Percentiles rank a stretch among this genome's conserved stretches.
Conservation (phyloP, 92 coral and sea anemone species). For the Phenganax subtilis region DNA sequence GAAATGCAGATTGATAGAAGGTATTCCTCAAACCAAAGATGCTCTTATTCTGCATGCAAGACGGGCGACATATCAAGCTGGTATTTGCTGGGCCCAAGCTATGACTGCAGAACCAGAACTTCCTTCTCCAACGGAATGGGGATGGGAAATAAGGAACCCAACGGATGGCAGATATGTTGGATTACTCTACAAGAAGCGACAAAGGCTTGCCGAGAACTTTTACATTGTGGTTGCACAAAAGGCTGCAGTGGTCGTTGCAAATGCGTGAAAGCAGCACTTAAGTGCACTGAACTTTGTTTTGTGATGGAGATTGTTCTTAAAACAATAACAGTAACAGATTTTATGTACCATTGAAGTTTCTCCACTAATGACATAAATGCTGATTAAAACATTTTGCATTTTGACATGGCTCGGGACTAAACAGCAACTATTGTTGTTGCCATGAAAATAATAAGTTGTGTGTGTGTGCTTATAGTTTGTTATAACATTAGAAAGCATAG, state of each 20-base stretch:
- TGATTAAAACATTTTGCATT: neutral
- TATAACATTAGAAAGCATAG: too few relatives aligned
- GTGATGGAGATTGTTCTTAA: slow-evolving; percentile 43
- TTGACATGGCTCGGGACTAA: too few relatives aligned
- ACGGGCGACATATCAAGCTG: slow-evolving; percentile 51
- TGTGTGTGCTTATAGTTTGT: neutral
- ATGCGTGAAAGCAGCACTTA: slow-evolving; percentile 47
- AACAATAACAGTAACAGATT: neutral
- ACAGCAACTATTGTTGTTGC: neutral
- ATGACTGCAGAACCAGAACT: slow-evolving; percentile 41
- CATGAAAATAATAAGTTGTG: neutral
- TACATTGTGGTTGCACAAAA: slow-evolving; percentile 57
- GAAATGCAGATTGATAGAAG: slow-evolving; percentile 45
- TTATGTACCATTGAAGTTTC: neutral
- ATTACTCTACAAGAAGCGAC: slow-evolving; percentile 50
- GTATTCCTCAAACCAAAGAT: slow-evolving; percentile 49
- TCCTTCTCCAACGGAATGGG: slow-evolving; percentile 54
- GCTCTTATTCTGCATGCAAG: slow-evolving; percentile 47
- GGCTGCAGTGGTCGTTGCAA: slow-evolving; percentile 51
- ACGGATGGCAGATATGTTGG: slow-evolving; percentile 47
- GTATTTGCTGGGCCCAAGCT: slow-evolving; percentile 53
- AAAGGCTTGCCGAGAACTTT: slow-evolving; percentile 47
- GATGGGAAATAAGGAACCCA: slow-evolving; percentile 37
- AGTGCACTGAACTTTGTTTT: slow-evolving; percentile 56
- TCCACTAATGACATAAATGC: neutral